Evolutionary conservation across 1,140 invertebrate species (phyloP), one percentile per base, ranked within the genome.

Genomic region (Eueides isabella): DNA sequence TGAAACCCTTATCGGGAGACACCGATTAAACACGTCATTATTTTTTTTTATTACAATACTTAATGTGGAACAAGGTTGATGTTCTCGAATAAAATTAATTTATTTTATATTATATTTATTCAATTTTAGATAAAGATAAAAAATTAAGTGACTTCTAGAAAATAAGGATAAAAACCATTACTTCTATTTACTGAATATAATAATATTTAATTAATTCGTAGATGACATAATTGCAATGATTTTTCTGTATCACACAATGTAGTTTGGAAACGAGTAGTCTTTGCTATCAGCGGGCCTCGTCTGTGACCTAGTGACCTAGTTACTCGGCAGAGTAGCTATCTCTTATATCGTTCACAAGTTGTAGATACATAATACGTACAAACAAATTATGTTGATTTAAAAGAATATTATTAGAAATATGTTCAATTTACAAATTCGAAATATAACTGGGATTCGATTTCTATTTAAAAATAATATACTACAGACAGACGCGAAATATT

Each of bases 231-330:
- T 11, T 2, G 48, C 23, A 23, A 55, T 26, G 48, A 55, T 55
- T 55, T 55, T 55, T 55, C 48, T 9, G 23, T 55, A 55, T 55
- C 19, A 81, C 80, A 79, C 72, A 77, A 72, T 79, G 66, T 79
- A 80, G 81, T 89, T 89, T 85, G 81, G 82, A 85, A 89, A 85
- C 82, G 83, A 88, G 81, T 85, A 79, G 69, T 83, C 77, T 77
- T 68, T 84, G 77, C 84, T 91, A 91, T 91, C 90, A 86, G 82
- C 72, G 79, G 84, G 85, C 88, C 87, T 91, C 88, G 89, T 83
- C 81, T 86, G 80, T 91, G 87, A 92, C 88, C 85, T 78, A 92
- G 78, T 91, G 85, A 87, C 90, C 87, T 67, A 92, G 79, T 85
- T 88, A 76, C 81, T 79, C 82, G 84, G 72, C 82, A 82, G 83